Conservation (phyloP, 2,888 invertebrate genomes). For the Tholera decimalis region DNA sequence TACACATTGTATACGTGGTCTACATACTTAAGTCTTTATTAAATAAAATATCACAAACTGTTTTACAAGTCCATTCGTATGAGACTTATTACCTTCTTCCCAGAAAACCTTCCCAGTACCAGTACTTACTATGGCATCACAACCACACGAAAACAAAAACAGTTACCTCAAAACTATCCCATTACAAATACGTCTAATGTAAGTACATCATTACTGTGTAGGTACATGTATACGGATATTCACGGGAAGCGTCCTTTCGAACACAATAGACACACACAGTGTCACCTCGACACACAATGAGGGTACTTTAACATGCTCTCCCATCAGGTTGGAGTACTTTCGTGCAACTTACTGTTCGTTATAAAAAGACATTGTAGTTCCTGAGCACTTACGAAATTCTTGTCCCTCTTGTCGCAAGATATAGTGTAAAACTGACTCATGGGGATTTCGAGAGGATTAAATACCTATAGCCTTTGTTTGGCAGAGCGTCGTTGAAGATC, state of each 20-base stretch:
- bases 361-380: constrained; percentile 78
- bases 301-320: constrained; percentile 69
- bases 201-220: constrained; percentile 46
- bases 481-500: not conserved
- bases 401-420: constrained; percentile 36
- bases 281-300: constrained; percentile 73
- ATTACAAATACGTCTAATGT: constrained; percentile 47
- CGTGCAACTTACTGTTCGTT: constrained; percentile 69
- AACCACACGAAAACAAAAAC: constrained; percentile 19
- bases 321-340: constrained; percentile 64
- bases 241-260: constrained; percentile 66
- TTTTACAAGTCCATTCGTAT: no score
- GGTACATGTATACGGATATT: constrained; percentile 54
- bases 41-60: no score
- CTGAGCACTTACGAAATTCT: constrained; percentile 55
- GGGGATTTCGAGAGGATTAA: not conserved
- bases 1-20: no score
- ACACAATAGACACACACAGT: constrained; percentile 77
- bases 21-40: no score
- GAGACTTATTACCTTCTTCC: not conserved
- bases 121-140: not conserved
- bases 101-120: not conserved
- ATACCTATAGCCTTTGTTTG: not conserved
- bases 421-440: constrained; percentile 34
- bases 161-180: constrained; percentile 45